phyloP scores from a whole-genome alignment of 2,888 invertebrate genomes.

The Caenorhabditis sp. region DNA sequence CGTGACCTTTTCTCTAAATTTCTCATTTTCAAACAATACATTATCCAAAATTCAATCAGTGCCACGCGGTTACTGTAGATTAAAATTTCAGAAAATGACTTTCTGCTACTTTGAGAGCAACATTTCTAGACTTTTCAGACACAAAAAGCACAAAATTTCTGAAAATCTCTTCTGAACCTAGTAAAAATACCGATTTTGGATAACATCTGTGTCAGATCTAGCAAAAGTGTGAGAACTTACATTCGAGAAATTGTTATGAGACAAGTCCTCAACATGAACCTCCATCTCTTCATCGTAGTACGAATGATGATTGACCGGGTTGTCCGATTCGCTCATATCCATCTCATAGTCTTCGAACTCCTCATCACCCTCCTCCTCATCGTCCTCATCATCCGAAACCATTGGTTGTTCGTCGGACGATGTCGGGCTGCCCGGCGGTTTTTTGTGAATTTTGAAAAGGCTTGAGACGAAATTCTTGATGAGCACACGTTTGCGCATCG shows the following conservation, averaged over 20 bases:
- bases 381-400: not conserved
- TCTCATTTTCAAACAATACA: too few species aligned
- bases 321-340: conserved; percentile 5
- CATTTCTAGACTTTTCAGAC: too few species aligned
- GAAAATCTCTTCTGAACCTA: not conserved
- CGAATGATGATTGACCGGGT: not conserved
- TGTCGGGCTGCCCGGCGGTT: not conserved
- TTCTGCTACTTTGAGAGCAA: too few species aligned
- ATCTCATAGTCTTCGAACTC: conserved; percentile 32
- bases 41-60: not conserved
- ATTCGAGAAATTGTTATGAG: not conserved
- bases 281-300: conserved; percentile 31
- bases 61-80: not conserved
- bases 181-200: too few species aligned
- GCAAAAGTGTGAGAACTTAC: not conserved
- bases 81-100: not conserved
- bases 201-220: too few species aligned
- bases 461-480: conserved; percentile 55
- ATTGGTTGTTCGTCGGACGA: not conserved
- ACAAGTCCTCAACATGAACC: conserved; percentile 21
- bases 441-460: conserved; percentile 44
- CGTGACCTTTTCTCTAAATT: too few species aligned
- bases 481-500: conserved; percentile 56
- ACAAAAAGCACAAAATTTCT: too few species aligned
- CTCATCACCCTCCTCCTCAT: conserved; percentile 29